phyloP scores from a whole-genome alignment of 2,888 invertebrate species.

The Metallyticus violacea region DNA sequence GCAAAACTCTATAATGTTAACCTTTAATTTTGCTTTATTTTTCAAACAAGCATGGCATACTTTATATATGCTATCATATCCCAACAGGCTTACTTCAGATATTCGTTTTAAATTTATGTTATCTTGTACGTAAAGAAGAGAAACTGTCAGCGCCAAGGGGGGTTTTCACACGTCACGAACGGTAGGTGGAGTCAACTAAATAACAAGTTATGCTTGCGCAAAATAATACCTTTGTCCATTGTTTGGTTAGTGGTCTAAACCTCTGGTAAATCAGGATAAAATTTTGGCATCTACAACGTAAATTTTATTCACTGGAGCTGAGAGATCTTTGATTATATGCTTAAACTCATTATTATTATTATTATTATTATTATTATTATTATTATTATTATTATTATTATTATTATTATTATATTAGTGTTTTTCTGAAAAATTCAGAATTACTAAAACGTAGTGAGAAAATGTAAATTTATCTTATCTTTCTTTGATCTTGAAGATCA shows the following conservation, averaged over 20 bases:
- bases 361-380: too few species aligned
- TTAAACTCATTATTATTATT: too few species aligned
- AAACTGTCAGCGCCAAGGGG: neutral
- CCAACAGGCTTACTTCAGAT: neutral
- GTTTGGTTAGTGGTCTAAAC: neutral
- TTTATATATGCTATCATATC: neutral
- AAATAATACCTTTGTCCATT: neutral
- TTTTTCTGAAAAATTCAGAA: too few species aligned
- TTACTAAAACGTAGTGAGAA: too few species aligned
- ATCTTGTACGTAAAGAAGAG: neutral
- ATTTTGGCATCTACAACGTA: too few species aligned
- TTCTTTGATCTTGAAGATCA: too few species aligned
- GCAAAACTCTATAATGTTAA: neutral
- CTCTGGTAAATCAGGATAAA: neutral
- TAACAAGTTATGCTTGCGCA: neutral
- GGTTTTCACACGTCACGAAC: neutral
- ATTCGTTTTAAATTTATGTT: neutral
- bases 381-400: too few species aligned
- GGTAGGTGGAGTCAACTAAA: neutral
- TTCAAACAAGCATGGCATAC: neutral
- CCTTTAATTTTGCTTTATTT: neutral
- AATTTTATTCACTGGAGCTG: too few species aligned
- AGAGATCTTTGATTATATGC: too few species aligned
- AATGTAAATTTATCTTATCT: too few species aligned
- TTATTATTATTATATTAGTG: too few species aligned